A percentile compares a stretch with the other conserved stretches of the same genome.
phyloP scores from a whole-genome alignment of 2,797 vertebrate species.

The Sebastiscus albofasciatus region DNA sequence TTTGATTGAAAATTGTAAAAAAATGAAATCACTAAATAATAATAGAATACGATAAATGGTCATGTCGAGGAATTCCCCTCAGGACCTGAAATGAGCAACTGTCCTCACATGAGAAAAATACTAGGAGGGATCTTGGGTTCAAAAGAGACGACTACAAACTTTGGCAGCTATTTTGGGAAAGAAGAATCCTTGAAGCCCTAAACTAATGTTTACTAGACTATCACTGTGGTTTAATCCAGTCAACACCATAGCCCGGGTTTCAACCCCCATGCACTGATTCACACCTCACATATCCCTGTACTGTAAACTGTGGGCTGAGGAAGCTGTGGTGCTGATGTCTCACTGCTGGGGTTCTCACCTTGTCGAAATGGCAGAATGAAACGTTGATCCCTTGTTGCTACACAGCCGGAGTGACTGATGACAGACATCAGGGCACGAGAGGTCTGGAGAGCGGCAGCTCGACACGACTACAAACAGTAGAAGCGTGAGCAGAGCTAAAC shows the following conservation, averaged over 20 bases:
- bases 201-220: conserved; percentile 39
- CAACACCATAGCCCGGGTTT: conserved; percentile 40
- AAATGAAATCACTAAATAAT: no score
- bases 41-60: no score
- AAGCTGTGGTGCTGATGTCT: conserved; percentile 59
- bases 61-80: neutral
- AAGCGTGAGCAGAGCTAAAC: neutral
- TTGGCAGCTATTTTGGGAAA: neutral
- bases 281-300: conserved; percentile 50
- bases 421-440: conserved; percentile 64
- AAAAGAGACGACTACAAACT: neutral
- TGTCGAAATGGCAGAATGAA: conserved; percentile 68
- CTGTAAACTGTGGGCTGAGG: conserved; percentile 54
- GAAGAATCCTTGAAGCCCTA: conserved; percentile 19
- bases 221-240: conserved; percentile 45
- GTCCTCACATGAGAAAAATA: neutral
- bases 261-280: conserved; percentile 35
- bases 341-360: conserved; percentile 64
- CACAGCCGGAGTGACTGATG: conserved; percentile 72
- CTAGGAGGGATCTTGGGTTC: neutral
- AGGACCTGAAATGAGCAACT: neutral
- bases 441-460: conserved; percentile 22
- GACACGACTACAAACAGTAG: conserved; percentile 1
- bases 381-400: conserved; percentile 77
- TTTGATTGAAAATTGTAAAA: no score